Conservation (phyloP, 1,140 invertebrate species). For the Antheraea mylitta region DNA sequence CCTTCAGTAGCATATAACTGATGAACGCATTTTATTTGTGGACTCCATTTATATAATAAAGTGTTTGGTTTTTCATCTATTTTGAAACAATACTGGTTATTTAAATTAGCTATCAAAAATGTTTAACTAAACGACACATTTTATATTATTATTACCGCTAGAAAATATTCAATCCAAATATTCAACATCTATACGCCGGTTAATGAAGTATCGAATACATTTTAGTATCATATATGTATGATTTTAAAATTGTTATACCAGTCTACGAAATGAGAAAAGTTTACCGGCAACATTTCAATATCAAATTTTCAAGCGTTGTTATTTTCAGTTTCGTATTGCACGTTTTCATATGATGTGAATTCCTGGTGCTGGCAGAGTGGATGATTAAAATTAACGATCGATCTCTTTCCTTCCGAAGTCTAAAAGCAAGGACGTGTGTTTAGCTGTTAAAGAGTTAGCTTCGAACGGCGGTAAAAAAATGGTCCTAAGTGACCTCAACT, state of each 20-base stretch:
- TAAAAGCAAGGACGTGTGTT: neutral
- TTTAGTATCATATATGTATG: neutral
- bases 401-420: neutral
- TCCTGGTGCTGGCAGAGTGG: neutral
- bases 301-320: neutral
- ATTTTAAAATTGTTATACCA: neutral
- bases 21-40: no score
- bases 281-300: constrained; percentile 1
- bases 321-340: constrained; percentile 1
- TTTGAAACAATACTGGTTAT: no score
- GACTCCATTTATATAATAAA: no score
- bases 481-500: no score
- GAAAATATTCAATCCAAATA: no score
- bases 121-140: no score
- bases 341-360: neutral
- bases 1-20: no score
- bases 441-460: neutral
- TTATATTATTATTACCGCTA: no score
- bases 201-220: neutral
- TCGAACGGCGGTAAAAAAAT: no score
- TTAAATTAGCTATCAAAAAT: no score
- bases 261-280: neutral
- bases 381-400: neutral
- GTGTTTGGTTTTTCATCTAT: no score
- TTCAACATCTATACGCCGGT: no score